phyloP scores from a whole-genome alignment of 2,113 vertebrate species.

The Furnarius figulus region DNA sequence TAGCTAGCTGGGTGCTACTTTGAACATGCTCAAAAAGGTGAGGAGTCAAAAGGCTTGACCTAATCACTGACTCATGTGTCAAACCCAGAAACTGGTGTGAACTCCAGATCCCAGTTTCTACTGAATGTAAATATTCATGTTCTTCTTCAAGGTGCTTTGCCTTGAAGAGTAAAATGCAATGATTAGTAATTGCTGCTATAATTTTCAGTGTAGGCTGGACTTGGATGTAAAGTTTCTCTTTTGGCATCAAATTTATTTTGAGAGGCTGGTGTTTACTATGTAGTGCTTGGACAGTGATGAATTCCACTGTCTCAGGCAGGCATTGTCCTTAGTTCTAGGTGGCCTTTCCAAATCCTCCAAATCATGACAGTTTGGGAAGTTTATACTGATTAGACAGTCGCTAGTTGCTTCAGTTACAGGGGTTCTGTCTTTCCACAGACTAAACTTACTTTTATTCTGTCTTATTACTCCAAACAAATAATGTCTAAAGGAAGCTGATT shows the following conservation, averaged over 20 bases:
- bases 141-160: background rate
- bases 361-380: background rate
- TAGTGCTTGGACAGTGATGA: background rate
- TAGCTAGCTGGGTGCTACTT: background rate
- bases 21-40: background rate
- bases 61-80: background rate
- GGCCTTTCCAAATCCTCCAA: background rate
- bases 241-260: background rate
- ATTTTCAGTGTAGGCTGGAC: background rate
- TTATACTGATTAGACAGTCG: background rate
- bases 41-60: background rate
- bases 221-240: background rate
- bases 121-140: background rate
- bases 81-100: background rate
- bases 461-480: background rate
- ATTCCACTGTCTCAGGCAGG: background rate
- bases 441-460: background rate
- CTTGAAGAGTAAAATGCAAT: background rate
- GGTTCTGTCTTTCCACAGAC: background rate
- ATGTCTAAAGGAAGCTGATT: background rate
- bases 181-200: background rate
- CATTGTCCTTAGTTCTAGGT: background rate
- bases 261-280: background rate
- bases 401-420: background rate
- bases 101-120: background rate